These are phyloP conservation scores for Odontamblyopus lacepedii DNA, from an alignment of 2,797 vertebrate genomes.

Conservation along the genomic window DNA sequence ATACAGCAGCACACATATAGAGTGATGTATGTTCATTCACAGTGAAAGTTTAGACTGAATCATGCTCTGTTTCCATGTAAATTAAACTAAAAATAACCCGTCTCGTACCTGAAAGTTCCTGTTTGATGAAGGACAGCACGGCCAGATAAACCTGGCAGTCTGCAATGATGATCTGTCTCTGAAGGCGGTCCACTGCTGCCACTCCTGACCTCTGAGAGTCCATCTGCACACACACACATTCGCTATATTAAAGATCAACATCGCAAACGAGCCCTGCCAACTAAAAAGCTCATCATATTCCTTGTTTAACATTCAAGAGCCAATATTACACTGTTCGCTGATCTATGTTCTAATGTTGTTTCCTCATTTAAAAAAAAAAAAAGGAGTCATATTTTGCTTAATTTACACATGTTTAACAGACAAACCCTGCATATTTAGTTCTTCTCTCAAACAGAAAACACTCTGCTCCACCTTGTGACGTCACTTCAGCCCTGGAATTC, in stretches of 20 bases:
- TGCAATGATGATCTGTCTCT: conserved; percentile 97
- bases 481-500: no score
- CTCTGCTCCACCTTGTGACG: no score
- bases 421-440: no score
- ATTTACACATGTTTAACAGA: no score
- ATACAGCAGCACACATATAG: not conserved
- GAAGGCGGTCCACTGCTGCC: conserved; percentile 88
- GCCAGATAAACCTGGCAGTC: conserved; percentile 98
- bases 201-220: conserved; percentile 86
- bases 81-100: not conserved
- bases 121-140: conserved; percentile 95
- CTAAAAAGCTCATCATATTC: no score
- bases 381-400: no score
- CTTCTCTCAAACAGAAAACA: no score
- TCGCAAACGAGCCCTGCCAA: no score
- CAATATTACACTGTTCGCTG: no score
- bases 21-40: not conserved
- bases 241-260: not conserved
- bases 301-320: no score
- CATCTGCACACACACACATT: conserved; percentile 69
- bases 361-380: no score
- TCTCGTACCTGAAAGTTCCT: conserved; percentile 90
- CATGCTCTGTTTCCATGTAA: not conserved
- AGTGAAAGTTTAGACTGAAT: not conserved
- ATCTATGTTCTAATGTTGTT: no score